Base-by-base conservation (phyloP, 2,797 vertebrate genomes). In the Gila robusta region DNA sequence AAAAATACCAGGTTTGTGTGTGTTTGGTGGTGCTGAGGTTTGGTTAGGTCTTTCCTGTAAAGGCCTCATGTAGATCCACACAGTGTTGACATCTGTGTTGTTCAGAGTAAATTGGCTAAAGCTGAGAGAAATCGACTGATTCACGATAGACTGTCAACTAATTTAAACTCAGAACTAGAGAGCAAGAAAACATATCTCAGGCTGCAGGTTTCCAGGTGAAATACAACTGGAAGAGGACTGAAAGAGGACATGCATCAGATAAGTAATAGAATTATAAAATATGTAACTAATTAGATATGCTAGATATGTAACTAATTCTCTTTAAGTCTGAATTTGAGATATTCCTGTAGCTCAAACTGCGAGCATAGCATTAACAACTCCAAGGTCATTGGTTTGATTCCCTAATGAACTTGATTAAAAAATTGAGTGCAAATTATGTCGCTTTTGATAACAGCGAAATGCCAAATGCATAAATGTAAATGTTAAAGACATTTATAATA, bases 101-200 rank as follows among this genome's bases (percentile, higher is more conserved):
- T 76, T 74, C 26, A 26, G 44, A 77, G 35, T 66, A 83, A 83
- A 83, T 83, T 83, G 82, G 71, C 71, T 52, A 12, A 62, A 62
- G 39, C 37, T 41, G 69, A 82, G 70, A 64, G 37, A 83, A 74
- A 74, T 64, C 37, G 54, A 73, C 69, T 17, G 44, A 76, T 84
- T 84, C 82, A 52, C 2, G 28, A 66, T 35, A 49, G 23, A 47
- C 39, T 59, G 37, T 64, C 56, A 74, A 49, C 19, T 37, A 74
- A 73, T 64, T 76, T 52, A 66, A n/a, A 28, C 41, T 66, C 4
- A n/a, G 41, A 66, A 44, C 32, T 28, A 44, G n/a, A 79, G 39
- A 47, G 62, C 54, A 59, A 62, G 76, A 79, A 41, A 56, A 59
- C n/a, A 52, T 12, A 56, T 23, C 35, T 41, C 67, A 28, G 17